Evolutionary conservation across 2,797 vertebrate genomes (phyloP).

Genomic region (Coracias cyanogaster): DNA sequence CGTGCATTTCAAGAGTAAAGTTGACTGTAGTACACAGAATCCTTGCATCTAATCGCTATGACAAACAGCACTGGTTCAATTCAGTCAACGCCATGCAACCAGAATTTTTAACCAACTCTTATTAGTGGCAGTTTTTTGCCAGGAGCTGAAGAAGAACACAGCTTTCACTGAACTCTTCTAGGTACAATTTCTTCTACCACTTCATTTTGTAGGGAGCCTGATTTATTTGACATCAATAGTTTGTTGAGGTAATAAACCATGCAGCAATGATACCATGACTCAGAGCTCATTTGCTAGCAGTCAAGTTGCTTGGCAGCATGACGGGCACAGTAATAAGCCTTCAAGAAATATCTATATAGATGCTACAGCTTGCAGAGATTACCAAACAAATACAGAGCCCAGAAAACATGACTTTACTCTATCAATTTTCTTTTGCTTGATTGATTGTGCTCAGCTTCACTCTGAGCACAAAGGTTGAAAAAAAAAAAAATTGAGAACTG

Average conservation of each 20-base stretch:
- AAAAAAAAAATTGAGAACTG: background rate
- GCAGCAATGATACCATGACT: slow-evolving; percentile 52
- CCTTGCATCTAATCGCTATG: background rate
- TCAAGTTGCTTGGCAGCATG: slow-evolving; percentile 59
- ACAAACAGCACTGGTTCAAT: background rate
- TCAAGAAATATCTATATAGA: slow-evolving; percentile 13
- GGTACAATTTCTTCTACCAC: slow-evolving; percentile 61
- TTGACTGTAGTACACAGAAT: background rate
- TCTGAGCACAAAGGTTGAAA: background rate
- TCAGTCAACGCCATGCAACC: background rate
- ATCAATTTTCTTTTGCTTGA: background rate
- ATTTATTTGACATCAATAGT: slow-evolving; percentile 68
- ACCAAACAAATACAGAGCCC: background rate
- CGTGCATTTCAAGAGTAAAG: background rate
- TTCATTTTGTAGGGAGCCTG: slow-evolving; percentile 45
- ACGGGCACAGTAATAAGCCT: slow-evolving; percentile 48
- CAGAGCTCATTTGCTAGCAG: slow-evolving; percentile 66
- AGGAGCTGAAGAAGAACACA: slow-evolving; percentile 25
- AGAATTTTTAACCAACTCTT: slow-evolving; percentile 40
- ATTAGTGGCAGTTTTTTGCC: background rate
- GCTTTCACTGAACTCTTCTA: slow-evolving; percentile 35
- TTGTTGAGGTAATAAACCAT: slow-evolving; percentile 71
- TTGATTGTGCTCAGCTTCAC: background rate
- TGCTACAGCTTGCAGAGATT: slow-evolving; percentile 22
- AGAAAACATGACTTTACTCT: background rate